A percentile compares a stretch with the other conserved stretches of the same genome.
Evolutionary conservation across 1,140 invertebrate genomes (phyloP).

Genomic region (Holcopasites calliopsidis): DNA sequence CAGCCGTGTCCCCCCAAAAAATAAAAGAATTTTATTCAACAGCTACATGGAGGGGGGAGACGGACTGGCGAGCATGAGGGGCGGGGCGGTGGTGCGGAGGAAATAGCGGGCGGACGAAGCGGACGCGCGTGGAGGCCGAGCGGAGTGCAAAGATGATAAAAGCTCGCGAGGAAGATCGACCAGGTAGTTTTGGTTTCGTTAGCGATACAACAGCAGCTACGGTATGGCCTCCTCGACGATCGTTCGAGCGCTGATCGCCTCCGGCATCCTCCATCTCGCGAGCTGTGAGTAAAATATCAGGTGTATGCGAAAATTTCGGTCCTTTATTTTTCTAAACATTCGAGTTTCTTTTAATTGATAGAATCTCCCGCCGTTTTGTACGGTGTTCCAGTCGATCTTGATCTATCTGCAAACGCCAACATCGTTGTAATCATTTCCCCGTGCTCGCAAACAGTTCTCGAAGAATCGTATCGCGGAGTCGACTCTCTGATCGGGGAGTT

Average conservation of each 20-base stretch:
- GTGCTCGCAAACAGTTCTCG: too few relatives aligned
- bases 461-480: background rate
- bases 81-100: background rate
- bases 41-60: background rate
- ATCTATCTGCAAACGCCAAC: too few relatives aligned
- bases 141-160: conserved; percentile 69
- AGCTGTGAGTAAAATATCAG: conserved; percentile 54
- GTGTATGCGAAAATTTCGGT: background rate
- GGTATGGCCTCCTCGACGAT: conserved; percentile 50
- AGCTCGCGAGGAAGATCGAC: conserved; percentile 61
- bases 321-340: too few relatives aligned
- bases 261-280: conserved; percentile 47
- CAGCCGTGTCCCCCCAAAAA: too few relatives aligned
- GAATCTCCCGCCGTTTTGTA: background rate
- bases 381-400: too few relatives aligned
- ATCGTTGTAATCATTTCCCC: too few relatives aligned
- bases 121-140: background rate
- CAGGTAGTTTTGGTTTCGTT: conserved; percentile 68
- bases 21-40: background rate
- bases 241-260: conserved; percentile 51
- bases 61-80: background rate
- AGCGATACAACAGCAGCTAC: conserved; percentile 48
- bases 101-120: background rate
- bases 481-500: background rate
- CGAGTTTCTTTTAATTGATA: background rate